phyloP scores from a whole-genome alignment of 1,140 invertebrate genomes.

The Helicoverpa armigera region DNA sequence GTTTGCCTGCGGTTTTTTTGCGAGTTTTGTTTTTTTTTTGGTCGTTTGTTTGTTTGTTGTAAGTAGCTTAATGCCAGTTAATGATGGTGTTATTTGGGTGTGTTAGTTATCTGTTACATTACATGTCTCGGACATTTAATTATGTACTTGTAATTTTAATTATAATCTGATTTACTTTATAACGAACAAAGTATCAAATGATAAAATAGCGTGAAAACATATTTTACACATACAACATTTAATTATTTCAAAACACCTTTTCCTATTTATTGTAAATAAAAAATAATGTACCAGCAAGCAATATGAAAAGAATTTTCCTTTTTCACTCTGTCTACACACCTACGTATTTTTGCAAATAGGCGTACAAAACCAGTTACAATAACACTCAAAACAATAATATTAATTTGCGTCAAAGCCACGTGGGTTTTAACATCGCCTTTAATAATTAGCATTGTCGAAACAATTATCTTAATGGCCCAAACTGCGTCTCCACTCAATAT shows the following conservation, averaged over 20 bases:
- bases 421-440: conserved; percentile 49
- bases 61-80: neutral
- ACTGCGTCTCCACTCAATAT: conserved; percentile 77
- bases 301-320: no score
- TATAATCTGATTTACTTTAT: no score
- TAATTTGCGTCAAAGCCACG: conserved; percentile 6
- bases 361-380: conserved; percentile 7
- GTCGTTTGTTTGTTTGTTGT: neutral
- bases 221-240: no score
- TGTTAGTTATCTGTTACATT: neutral
- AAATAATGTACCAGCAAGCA: no score
- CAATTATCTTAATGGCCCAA: conserved; percentile 81
- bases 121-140: no score
- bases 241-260: no score
- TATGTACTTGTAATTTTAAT: no score
- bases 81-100: neutral
- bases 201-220: no score
- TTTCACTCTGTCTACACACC: neutral
- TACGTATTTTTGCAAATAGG: neutral
- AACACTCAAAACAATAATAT: conserved; percentile 26
- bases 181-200: no score
- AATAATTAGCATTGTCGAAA: conserved; percentile 77
- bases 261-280: no score
- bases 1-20: conserved; percentile 13
- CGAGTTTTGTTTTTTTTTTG: neutral